A percentile compares a stretch with the other conserved stretches of the same genome.
Conservation (phyloP, 2,113 vertebrate genomes). For the Oenanthe oenanthe region DNA sequence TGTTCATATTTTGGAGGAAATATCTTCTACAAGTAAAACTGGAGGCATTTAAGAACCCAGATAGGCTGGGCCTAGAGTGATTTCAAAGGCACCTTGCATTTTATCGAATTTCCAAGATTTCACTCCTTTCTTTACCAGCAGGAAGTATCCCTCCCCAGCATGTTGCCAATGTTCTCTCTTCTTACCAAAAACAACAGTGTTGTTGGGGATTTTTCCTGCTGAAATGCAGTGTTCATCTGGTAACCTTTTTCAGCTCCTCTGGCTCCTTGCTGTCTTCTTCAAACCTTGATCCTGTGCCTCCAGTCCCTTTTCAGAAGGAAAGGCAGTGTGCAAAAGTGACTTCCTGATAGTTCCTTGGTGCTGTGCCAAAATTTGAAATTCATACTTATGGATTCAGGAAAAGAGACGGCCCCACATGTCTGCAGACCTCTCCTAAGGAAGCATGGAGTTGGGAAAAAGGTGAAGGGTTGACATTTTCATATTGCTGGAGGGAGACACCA, state of each 20-base stretch:
- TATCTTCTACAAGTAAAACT: background rate
- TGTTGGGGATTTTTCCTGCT: background rate
- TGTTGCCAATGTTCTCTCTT: background rate
- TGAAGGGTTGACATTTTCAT: background rate
- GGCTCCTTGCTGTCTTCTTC: background rate
- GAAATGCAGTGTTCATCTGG: background rate
- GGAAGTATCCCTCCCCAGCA: background rate
- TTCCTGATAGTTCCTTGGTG: background rate
- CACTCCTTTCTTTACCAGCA: background rate
- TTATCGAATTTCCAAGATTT: background rate
- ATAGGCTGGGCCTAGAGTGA: background rate
- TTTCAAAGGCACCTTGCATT: background rate
- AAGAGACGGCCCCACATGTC: rapidly evolving
- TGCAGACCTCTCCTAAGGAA: background rate
- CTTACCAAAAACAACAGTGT: background rate
- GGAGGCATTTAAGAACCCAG: background rate
- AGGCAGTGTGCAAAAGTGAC: background rate
- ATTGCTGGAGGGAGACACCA: background rate
- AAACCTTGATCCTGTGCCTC: background rate
- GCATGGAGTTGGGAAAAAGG: background rate
- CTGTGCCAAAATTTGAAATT: background rate
- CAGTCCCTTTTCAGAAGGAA: background rate
- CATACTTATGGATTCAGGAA: background rate
- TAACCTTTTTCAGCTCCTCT: background rate
- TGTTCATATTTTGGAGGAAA: background rate